Evolutionary conservation across 2,888 invertebrate species (phyloP).

Genomic region (Andrena praecox): DNA sequence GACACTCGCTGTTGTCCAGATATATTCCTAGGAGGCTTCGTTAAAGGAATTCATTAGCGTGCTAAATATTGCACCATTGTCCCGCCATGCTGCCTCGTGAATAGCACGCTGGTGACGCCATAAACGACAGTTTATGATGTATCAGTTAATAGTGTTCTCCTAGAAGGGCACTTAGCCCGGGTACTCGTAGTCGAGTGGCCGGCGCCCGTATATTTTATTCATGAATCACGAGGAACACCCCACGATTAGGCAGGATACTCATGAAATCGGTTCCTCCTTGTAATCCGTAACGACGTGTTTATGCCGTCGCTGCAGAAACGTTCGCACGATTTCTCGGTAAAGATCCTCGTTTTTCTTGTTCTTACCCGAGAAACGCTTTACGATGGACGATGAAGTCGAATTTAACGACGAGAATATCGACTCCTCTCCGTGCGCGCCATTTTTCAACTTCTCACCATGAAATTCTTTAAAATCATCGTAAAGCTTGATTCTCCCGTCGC

Average conservation of each 20-base stretch:
- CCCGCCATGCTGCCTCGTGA: conserved; percentile 54
- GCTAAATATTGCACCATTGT: conserved; percentile 48
- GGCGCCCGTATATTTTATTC: conserved; percentile 73
- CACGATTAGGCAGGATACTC: conserved; percentile 70
- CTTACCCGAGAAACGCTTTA: neutral
- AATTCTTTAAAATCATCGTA: conserved; percentile 6
- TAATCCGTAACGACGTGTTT: conserved; percentile 70
- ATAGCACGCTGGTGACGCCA: conserved; percentile 70
- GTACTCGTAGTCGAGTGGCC: conserved; percentile 63
- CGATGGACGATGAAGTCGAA: conserved; percentile 25
- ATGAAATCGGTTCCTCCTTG: conserved; percentile 69
- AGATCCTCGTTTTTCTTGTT: neutral
- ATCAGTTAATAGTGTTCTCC: conserved; percentile 74
- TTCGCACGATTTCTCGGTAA: conserved; percentile 55
- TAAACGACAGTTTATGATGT: conserved; percentile 77
- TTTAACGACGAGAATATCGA: conserved; percentile 29
- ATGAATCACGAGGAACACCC: conserved; percentile 71
- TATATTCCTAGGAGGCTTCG: conserved; percentile 50
- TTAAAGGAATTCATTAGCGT: conserved; percentile 69
- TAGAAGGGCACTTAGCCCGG: conserved; percentile 67
- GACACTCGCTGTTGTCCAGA: neutral
- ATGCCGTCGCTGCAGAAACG: conserved; percentile 48
- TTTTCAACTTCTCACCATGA: conserved; percentile 1
- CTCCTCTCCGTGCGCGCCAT: neutral
- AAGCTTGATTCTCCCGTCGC: conserved; percentile 7